These are phyloP conservation scores for Progne subis DNA, from an alignment of 2,113 vertebrate species.

Conservation along the genomic window DNA sequence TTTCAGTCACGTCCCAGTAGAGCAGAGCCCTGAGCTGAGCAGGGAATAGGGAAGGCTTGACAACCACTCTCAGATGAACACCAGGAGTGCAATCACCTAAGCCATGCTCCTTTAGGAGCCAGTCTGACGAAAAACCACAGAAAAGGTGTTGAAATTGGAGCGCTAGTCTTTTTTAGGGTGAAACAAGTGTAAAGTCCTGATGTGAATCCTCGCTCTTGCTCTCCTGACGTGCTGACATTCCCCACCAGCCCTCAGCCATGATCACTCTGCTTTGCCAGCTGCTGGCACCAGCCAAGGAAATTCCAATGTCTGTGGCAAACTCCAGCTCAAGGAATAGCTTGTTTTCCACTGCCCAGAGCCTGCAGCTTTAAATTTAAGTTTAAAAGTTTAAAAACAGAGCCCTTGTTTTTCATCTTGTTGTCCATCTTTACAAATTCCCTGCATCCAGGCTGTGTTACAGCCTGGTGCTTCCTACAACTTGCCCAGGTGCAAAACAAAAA, in stretches of 20 bases:
- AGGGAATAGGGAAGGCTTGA: background rate
- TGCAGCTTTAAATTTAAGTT: background rate
- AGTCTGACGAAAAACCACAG: background rate
- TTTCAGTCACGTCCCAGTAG: background rate
- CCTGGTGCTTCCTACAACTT: background rate
- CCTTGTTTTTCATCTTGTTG: background rate
- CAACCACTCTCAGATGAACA: background rate
- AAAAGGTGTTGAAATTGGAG: background rate
- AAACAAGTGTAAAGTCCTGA: background rate
- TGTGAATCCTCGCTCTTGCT: background rate
- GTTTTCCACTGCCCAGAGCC: background rate
- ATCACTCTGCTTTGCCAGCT: background rate
- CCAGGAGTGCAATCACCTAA: background rate
- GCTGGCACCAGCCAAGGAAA: background rate
- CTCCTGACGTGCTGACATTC: background rate
- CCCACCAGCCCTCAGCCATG: background rate
- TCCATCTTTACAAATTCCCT: background rate
- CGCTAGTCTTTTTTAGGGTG: background rate
- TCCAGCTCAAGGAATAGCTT: background rate
- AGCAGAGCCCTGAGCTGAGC: constrained; percentile 5
- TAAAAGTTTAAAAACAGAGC: background rate
- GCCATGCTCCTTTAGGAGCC: background rate
- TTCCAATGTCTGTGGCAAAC: background rate
- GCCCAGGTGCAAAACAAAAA: background rate
- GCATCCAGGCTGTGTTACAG: background rate